Percentiles rank a stretch among this genome's conserved stretches.
Conservation (phyloP, 1,140 invertebrate genomes). For the Drosophila pallidifrons region DNA sequence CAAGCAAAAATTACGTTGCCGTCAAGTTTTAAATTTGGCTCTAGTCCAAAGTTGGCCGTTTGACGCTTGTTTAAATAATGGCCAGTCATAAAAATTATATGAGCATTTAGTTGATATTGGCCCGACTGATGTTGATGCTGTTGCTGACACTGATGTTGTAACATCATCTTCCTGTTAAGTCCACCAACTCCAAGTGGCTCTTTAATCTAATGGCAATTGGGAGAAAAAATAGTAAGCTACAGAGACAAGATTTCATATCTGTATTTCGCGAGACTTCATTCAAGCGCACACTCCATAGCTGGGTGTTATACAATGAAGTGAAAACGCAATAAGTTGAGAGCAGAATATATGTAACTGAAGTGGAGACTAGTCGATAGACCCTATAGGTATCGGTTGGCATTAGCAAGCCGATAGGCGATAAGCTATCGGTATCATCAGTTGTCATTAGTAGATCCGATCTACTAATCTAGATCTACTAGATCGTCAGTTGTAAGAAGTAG, state of each 20-base stretch:
- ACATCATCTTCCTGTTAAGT: constrained; percentile 9
- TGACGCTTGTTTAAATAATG: constrained; percentile 80
- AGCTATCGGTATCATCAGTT: too few species aligned
- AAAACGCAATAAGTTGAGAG: background rate
- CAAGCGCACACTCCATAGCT: background rate
- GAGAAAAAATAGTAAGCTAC: background rate
- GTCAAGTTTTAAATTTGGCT: constrained; percentile 75
- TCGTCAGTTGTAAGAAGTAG: too few species aligned
- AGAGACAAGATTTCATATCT: background rate
- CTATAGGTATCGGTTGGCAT: too few species aligned
- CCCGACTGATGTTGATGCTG: constrained; percentile 34
- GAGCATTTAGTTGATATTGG: constrained; percentile 76
- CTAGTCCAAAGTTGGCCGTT: constrained; percentile 66
- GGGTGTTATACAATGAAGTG: background rate
- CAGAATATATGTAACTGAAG: background rate
- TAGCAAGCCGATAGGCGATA: too few species aligned
- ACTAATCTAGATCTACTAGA: too few species aligned
- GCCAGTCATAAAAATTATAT: constrained; percentile 78
- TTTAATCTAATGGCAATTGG: constrained; percentile 34
- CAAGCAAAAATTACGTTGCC: constrained; percentile 71
- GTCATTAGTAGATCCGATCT: too few species aligned
- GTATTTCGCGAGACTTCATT: constrained; percentile 1
- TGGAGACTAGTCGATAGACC: too few species aligned
- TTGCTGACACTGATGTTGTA: constrained; percentile 21
- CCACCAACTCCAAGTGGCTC: constrained; percentile 13